Conservation (phyloP, 1,140 invertebrate genomes). For the Phthorimaea operculella region DNA sequence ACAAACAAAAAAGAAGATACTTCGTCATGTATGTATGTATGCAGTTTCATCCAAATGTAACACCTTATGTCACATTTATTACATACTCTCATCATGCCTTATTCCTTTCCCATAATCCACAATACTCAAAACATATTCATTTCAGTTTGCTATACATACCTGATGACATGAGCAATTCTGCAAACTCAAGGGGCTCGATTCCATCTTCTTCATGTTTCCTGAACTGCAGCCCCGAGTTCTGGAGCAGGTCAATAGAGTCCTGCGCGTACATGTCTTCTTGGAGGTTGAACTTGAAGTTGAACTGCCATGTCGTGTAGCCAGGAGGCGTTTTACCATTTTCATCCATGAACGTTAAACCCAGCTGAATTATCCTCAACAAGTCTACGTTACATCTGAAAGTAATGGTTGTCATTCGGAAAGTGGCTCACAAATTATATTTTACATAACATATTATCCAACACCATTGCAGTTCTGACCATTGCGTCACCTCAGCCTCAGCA, state of each 20-base stretch:
- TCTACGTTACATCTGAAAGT: conserved; percentile 90
- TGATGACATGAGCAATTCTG: conserved; percentile 95
- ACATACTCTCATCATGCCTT: too few species aligned
- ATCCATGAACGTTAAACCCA: conserved; percentile 95
- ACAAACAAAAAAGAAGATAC: too few species aligned
- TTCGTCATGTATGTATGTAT: too few species aligned
- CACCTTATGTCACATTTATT: too few species aligned
- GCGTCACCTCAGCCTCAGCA: too few species aligned
- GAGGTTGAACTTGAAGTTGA: conserved; percentile 97
- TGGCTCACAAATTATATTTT: too few species aligned
- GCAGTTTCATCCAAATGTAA: too few species aligned
- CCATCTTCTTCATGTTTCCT: conserved; percentile 98
- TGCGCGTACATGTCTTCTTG: conserved; percentile 98
- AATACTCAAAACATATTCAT: too few species aligned
- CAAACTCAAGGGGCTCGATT: conserved; percentile 96
- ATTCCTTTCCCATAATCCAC: conserved; percentile 8
- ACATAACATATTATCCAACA: too few species aligned
- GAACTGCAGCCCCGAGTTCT: conserved; percentile 97
- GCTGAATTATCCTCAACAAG: conserved; percentile 93
- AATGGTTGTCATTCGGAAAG: too few species aligned
- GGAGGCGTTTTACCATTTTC: conserved; percentile 92
- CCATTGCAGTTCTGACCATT: too few species aligned
- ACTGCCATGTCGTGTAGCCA: conserved; percentile 96
- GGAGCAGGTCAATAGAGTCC: conserved; percentile 96
- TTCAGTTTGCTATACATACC: too few species aligned